phyloP scores from a whole-genome alignment of 2,888 invertebrate genomes.

The Lasius platythorax region DNA sequence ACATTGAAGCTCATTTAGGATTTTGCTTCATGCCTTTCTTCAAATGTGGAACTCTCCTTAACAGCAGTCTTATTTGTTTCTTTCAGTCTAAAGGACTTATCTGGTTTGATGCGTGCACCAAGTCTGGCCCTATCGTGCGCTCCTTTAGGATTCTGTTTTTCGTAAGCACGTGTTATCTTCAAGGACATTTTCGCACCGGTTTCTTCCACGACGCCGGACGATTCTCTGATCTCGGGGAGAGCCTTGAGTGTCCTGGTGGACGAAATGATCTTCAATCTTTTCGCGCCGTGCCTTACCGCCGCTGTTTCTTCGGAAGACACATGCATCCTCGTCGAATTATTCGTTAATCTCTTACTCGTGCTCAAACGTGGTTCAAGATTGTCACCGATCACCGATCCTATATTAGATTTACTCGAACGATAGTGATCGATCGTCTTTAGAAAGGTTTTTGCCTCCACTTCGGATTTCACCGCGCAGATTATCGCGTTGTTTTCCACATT shows the following conservation, averaged over 20 bases:
- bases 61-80: slow-evolving; percentile 59
- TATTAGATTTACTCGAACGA: slow-evolving; percentile 47
- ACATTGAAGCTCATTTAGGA: slow-evolving; percentile 38
- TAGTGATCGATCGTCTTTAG: slow-evolving; percentile 60
- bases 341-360: slow-evolving; percentile 56
- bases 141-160: slow-evolving; percentile 74
- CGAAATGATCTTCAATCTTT: slow-evolving; percentile 79
- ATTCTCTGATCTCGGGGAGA: slow-evolving; percentile 77
- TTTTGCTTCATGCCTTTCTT: slow-evolving; percentile 38
- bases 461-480: slow-evolving; percentile 56
- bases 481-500: slow-evolving; percentile 63
- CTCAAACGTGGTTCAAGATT: slow-evolving; percentile 25
- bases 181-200: slow-evolving; percentile 47
- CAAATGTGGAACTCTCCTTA: slow-evolving; percentile 27
- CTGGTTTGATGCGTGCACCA: slow-evolving; percentile 72
- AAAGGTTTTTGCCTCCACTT: slow-evolving; percentile 64
- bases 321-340: slow-evolving; percentile 46
- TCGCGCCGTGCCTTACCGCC: slow-evolving; percentile 79
- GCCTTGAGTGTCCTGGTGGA: slow-evolving; percentile 73
- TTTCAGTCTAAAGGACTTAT: slow-evolving; percentile 74
- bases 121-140: slow-evolving; percentile 62
- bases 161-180: slow-evolving; percentile 64
- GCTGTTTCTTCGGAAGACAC: slow-evolving; percentile 75
- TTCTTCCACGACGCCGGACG: slow-evolving; percentile 64
- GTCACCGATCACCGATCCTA: slow-evolving; percentile 13